Conservation (phyloP, 37 sponge, comb jelly and placozoan species). For the Diacarnus erythraeanus region DNA sequence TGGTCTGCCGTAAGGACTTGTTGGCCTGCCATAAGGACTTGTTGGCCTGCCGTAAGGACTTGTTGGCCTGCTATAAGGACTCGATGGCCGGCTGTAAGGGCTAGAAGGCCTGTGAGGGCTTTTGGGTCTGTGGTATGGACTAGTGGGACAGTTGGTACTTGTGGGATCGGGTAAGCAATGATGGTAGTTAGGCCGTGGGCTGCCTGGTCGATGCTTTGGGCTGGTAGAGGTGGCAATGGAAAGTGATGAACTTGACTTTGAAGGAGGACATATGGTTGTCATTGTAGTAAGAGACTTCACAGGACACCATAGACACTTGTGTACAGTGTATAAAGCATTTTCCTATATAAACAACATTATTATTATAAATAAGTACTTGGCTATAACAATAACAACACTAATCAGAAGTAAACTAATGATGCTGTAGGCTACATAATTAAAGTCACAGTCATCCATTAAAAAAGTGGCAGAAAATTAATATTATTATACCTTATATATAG, state of each 20-base stretch:
- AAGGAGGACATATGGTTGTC: background rate
- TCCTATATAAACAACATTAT: no score
- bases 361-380: no score
- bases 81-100: background rate
- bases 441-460: no score
- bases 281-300: no score
- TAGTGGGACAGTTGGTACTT: slow-evolving; percentile 7
- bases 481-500: no score
- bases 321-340: no score
- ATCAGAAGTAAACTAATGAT: no score
- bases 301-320: no score
- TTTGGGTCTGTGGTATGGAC: slow-evolving; percentile 1
- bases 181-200: background rate
- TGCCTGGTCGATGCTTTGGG: background rate
- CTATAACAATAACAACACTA: no score
- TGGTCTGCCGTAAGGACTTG: background rate
- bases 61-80: background rate
- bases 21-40: background rate
- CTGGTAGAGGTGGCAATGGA: background rate
- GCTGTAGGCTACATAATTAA: no score
- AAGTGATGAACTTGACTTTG: background rate
- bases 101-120: background rate
- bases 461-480: no score
- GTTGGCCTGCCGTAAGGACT: background rate
- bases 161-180: background rate